These are phyloP conservation scores for Antechinus flavipes DNA, from an alignment of 2,113 vertebrate species.

Conservation along the genomic window DNA sequence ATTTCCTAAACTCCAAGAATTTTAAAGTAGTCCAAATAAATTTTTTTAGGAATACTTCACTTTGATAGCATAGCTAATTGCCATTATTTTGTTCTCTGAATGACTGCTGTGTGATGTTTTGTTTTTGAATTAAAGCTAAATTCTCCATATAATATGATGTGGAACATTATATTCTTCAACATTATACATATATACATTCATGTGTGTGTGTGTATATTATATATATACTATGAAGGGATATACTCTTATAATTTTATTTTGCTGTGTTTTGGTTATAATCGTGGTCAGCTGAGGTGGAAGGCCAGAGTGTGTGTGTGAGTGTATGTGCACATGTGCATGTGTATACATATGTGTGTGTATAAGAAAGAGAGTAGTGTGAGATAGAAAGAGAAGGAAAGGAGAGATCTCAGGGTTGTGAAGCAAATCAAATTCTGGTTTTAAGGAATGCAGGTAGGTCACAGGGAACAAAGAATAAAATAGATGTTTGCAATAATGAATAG, in stretches of 20 bases:
- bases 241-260: background rate
- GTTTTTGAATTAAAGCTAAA: slow-evolving; percentile 1
- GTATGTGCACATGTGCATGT: too few relatives aligned
- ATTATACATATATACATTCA: background rate
- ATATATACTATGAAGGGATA: background rate
- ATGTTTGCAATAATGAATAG: background rate
- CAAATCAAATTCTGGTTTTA: background rate
- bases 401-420: background rate
- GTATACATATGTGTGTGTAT: background rate
- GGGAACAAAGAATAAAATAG: background rate
- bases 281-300: background rate
- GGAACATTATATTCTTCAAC: background rate
- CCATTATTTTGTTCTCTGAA: background rate
- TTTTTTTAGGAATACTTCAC: background rate
- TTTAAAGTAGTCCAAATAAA: background rate
- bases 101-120: background rate
- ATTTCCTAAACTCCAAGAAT: background rate
- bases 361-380: too few relatives aligned
- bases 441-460: background rate
- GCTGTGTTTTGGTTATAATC: background rate
- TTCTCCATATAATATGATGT: background rate
- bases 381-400: background rate
- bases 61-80: background rate
- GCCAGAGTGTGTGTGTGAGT: background rate
- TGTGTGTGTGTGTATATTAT: background rate